Evolutionary conservation across 2,797 vertebrate genomes (phyloP), one percentile per base, ranked within the genome.

Genomic region (Fistularia commersonii): DNA sequence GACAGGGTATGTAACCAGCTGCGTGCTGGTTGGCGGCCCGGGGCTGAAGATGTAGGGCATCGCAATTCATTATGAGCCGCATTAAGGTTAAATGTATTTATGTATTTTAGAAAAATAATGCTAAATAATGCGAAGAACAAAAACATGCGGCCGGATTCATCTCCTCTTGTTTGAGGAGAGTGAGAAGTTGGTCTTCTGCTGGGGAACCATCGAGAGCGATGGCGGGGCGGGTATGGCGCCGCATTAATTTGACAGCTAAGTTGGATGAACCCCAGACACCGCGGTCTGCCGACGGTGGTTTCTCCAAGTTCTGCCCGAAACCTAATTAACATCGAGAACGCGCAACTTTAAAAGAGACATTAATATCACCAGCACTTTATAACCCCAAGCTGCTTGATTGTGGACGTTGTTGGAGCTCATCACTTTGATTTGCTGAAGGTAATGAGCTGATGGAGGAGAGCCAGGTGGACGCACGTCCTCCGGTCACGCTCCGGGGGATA

Each of bases 21-120:
- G 38, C 12, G 7, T 36, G 13, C 31, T n/a, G n/a, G n/a, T 52
- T 33, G 11, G 41, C 6, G 1, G 13, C 15, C 64, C 12, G 38
- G 40, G 9, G 37, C 54, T 37, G 3, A 45, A 10, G 35, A n/a
- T n/a, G 61, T 52, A 50, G 44, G 12, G 13, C n/a, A n/a, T 7
- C 8, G n/a, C 8, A 3, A 47, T 72, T 60, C 34, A 53, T 76
- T 66, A 45, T 43, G 32, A 53, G 13, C 8, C 32, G 31, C 39
- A 49, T 34, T 54, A 41, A 62, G 50, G 14, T n/a, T 41, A 45
- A 32, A 64, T 59, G 7, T 47, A 63, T 50, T 56, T 33, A 54
- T 51, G 13, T 36, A 59, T 66, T 76, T 72, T 36, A 11, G 9
- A 9, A 42, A 35, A 39, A 64, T n/a, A 66, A 71, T 60, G 56